Percentiles rank a stretch among this genome's conserved stretches.
phyloP scores from a whole-genome alignment of 2,113 vertebrate genomes.

The Callaeas wilsoni region DNA sequence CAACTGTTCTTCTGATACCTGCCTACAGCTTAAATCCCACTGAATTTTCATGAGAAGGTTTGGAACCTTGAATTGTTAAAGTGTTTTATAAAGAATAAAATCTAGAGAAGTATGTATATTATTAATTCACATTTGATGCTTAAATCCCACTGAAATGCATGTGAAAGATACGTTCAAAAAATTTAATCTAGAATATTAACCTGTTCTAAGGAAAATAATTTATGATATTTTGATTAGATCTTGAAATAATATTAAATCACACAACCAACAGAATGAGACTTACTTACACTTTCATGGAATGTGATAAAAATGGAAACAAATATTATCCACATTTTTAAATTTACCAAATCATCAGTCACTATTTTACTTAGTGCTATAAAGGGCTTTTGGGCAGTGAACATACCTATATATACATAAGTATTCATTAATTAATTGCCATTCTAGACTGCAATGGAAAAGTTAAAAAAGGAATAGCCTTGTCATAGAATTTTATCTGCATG shows the following conservation, averaged over 20 bases:
- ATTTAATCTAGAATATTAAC: background rate
- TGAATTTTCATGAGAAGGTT: background rate
- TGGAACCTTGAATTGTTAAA: background rate
- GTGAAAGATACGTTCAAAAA: background rate
- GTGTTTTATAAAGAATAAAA: background rate
- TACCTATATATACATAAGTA: background rate
- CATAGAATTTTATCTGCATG: background rate
- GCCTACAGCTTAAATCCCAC: background rate
- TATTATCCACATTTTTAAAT: background rate
- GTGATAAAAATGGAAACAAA: background rate
- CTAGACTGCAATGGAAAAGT: background rate
- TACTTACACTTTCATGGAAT: accelerated
- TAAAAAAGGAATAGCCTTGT: background rate
- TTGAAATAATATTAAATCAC: background rate
- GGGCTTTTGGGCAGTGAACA: background rate
- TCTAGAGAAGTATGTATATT: background rate
- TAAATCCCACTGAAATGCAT: background rate
- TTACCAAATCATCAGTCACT: background rate
- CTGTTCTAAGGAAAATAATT: background rate
- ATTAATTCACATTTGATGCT: background rate
- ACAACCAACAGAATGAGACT: background rate
- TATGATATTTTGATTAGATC: background rate
- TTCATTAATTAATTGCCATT: background rate
- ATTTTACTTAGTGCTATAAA: background rate
- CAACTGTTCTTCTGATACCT: background rate